Base-by-base conservation (phyloP, 37 sponge, comb jelly and placozoan species). In the Tethya wilhelma region DNA sequence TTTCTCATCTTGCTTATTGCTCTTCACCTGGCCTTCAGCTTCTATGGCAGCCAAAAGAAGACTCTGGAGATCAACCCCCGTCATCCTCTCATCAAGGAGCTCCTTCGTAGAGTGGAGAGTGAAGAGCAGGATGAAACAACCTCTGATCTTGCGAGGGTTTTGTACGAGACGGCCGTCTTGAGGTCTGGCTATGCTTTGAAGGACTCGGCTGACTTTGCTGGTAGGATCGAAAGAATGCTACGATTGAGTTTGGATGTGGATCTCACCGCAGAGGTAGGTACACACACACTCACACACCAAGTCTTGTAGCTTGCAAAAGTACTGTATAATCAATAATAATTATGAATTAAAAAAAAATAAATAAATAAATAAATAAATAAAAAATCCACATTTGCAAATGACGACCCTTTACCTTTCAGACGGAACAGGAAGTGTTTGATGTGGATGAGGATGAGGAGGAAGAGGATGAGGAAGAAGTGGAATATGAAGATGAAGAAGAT, bases 61-160 rank as follows among this genome's bases (percentile, higher is more conserved):
- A 95, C 87, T 26, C 79, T 98, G 31, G 98, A 98, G 84, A 56
- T 98, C 43, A 98, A 98, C 77, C 98, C 98, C 53, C 89, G 91
- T 41, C 98, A 98, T 57, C 98, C 98, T 53, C 67, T 98, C 26
- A 87, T 98, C 66, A 69, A 86, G 37, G 96, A 98, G 69, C 92
- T 98, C 5, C 80, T 65, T 31, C 80, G 84, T 0, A 73, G 82
- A 70, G 91, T 96, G 30, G 78, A 80, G 58, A 38, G 79, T 62
- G 82, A 82, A 4, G 90, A 93, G 6, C 34, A 66, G 2, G 92
- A 88, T 56, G 67, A 81, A 42, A 76, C 87, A 19, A 93, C 96
- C 44, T 38, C n/a, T 8, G 98, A 95, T 60, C 84, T 92, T 4
- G 98, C 98, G 20, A 49, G 71, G 0, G 81, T 96, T 17, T 64